Conservation (phyloP, 2,888 invertebrate genomes). For the Malthinus seriepunctatus region DNA sequence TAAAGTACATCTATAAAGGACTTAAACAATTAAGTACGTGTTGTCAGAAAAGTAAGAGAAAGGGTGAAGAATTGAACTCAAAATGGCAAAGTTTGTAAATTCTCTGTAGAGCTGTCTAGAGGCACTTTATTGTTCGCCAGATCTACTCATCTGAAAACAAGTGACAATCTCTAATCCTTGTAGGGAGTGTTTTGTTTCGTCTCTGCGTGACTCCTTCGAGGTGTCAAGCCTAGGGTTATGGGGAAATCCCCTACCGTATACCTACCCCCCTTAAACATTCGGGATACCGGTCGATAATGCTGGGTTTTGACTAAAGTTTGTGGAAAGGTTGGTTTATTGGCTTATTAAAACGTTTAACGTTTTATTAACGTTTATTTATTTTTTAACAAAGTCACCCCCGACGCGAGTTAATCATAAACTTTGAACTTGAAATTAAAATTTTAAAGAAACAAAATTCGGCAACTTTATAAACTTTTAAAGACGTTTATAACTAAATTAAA, state of each 20-base stretch:
- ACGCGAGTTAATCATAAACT: background rate
- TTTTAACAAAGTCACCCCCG: background rate
- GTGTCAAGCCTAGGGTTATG: conserved; percentile 40
- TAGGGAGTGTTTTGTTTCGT: conserved; percentile 48
- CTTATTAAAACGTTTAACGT: conserved; percentile 43
- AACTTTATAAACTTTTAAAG: too few species aligned
- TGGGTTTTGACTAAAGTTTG: conserved; percentile 46
- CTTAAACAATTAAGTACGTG: conserved; percentile 32
- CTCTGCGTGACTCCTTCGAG: conserved; percentile 47
- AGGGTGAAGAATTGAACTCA: conserved; percentile 32
- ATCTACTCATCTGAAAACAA: conserved; percentile 49
- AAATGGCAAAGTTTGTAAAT: conserved; percentile 46
- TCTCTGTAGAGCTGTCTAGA: conserved; percentile 39
- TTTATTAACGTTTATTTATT: conserved; percentile 18
- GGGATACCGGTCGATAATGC: conserved; percentile 46
- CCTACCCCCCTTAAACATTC: conserved; percentile 29
- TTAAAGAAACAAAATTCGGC: too few species aligned
- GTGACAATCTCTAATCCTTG: conserved; percentile 49
- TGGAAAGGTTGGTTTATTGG: conserved; percentile 48
- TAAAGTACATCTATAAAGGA: conserved; percentile 29
- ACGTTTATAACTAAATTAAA: too few species aligned
- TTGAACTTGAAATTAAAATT: too few species aligned
- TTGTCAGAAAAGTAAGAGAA: conserved; percentile 18
- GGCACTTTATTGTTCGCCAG: conserved; percentile 46
- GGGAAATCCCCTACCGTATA: conserved; percentile 24